Conservation (phyloP, 1,140 invertebrate species). For the Melitaea cinxia region DNA sequence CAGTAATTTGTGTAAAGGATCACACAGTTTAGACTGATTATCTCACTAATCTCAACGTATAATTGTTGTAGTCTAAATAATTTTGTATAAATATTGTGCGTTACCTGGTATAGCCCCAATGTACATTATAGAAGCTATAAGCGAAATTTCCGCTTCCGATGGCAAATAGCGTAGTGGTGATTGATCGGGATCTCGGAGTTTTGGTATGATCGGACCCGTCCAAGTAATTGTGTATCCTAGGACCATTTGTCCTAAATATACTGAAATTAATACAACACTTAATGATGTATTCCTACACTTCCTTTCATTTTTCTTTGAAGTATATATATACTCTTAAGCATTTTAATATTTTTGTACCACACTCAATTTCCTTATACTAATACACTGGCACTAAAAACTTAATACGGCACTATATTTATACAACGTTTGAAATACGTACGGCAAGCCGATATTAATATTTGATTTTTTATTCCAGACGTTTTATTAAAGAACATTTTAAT, state of each 20-base stretch:
- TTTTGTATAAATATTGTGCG: neutral
- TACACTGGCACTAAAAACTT: too few relatives aligned
- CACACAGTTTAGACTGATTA: too few relatives aligned
- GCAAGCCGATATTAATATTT: neutral
- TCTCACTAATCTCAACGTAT: too few relatives aligned
- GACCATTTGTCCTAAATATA: conserved; percentile 12
- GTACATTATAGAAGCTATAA: conserved; percentile 10
- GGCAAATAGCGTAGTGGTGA: conserved; percentile 11
- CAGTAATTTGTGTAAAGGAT: too few relatives aligned
- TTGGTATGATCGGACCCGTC: conserved; percentile 18
- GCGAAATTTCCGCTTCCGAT: conserved; percentile 13
- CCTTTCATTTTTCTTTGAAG: too few relatives aligned
- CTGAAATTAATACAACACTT: conserved; percentile 9
- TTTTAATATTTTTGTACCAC: too few relatives aligned
- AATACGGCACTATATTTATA: too few relatives aligned
- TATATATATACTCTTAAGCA: too few relatives aligned
- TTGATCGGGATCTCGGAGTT: conserved; percentile 12
- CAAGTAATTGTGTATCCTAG: neutral
- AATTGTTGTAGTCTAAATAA: too few relatives aligned
- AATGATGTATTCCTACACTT: neutral
- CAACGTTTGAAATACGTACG: neutral
- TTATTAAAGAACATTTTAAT: neutral
- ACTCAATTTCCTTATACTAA: too few relatives aligned
- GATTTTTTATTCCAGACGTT: neutral
- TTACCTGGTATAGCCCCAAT: conserved; percentile 20